phyloP scores from a whole-genome alignment of 2,888 invertebrate genomes.

The Tanypteryx hageni region DNA sequence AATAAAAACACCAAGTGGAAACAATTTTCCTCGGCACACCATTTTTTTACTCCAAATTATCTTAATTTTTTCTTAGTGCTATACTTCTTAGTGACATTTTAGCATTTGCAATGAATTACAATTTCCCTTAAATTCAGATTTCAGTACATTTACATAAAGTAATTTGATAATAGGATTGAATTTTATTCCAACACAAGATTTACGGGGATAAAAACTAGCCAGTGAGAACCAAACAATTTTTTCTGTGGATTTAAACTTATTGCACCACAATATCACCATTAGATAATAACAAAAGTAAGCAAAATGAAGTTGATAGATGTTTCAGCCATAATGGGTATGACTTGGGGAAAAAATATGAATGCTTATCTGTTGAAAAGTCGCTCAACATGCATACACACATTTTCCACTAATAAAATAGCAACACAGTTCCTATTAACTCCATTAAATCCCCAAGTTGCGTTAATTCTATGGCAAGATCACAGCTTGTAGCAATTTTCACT shows the following conservation, averaged over 20 bases:
- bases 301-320: background rate
- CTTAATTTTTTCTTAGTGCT: background rate
- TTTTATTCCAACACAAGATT: background rate
- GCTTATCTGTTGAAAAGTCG: background rate
- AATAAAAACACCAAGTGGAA: background rate
- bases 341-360: background rate
- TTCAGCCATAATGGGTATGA: background rate
- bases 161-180: background rate
- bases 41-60: background rate
- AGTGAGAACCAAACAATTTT: background rate
- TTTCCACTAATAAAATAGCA: background rate
- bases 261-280: background rate
- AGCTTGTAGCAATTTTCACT: slow-evolving; percentile 33
- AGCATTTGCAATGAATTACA: background rate
- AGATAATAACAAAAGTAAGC: background rate
- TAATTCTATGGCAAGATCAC: slow-evolving; percentile 33
- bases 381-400: background rate
- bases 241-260: background rate
- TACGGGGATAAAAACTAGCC: background rate
- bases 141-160: background rate
- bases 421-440: background rate
- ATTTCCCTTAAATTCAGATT: background rate
- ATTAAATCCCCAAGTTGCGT: background rate
- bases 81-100: background rate
- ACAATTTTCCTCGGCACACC: background rate